Evolutionary conservation across 2,888 invertebrate genomes (phyloP), one percentile per base, ranked within the genome.

Genomic region (Drosophila fungiperda): DNA sequence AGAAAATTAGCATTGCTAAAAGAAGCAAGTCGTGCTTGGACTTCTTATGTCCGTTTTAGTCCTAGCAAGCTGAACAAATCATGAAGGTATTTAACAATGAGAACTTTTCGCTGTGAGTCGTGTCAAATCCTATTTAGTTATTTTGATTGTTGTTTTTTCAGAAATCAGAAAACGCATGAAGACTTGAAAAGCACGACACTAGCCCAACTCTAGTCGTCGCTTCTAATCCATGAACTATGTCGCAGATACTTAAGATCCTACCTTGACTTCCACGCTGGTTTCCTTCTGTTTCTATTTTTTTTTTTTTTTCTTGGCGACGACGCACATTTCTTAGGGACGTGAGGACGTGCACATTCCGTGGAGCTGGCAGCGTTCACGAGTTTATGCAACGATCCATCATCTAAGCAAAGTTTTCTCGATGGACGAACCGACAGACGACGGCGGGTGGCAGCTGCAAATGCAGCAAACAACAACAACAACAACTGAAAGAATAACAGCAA

Each of bases 381-480:
- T 83, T 83, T 79, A 81, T 78, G 81, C 89, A 87, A 81, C 87
- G 89, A 87, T 87, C 80, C 89, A 87, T 87, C 87, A 87, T 85
- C 82, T 55, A 71, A 76, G 69, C 58, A 48, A 61, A 69, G 52
- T 58, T 54, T 74, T 50, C 55, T 29, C 12, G 29, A 29, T 40
- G 58, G 54, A 35, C 35, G 49, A 48, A 52, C 50, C 17, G 49
- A 48, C 23, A 23, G 48, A 50, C 32, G 54, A 57, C 61, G 78
- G 82, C 82, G 82, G 82, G 83, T 82, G 82, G 83, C 85, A 80
- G 76, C 73, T 80, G 78, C 80, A 78, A 78, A 67, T 66, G 70
- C 67, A 52, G 53, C 59, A 60, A 50, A 50, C 59, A 67, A 58
- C 68, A 59, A 59, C 60, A 69, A 48, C 59, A 72, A 55, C 59